A percentile compares a stretch with the other conserved stretches of the same genome.
phyloP scores from a whole-genome alignment of 2,888 invertebrate species.

The Autographa gamma region DNA sequence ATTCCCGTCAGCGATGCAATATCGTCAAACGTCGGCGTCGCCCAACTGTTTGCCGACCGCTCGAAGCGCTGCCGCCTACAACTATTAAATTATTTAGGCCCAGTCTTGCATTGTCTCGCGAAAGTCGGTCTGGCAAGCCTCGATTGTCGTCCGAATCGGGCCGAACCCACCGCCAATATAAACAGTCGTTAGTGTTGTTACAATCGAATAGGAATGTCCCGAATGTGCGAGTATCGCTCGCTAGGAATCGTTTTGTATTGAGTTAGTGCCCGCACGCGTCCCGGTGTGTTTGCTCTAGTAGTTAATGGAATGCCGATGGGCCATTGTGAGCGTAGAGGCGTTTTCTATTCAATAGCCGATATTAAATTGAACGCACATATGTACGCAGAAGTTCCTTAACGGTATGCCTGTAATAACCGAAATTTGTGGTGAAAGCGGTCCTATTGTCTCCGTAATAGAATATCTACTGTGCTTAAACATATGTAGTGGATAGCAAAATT shows the following conservation, averaged over 20 bases:
- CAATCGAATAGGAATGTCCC: conserved; percentile 71
- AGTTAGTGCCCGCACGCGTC: conserved; percentile 80
- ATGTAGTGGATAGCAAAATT: conserved; percentile 37
- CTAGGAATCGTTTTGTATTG: conserved; percentile 81
- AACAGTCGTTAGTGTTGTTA: conserved; percentile 84
- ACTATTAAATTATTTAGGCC: conserved; percentile 87
- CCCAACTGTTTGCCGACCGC: conserved; percentile 78
- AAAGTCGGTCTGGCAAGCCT: conserved; percentile 71
- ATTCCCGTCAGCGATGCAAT: conserved; percentile 50
- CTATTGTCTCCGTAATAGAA: conserved; percentile 50
- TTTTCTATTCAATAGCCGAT: conserved; percentile 81
- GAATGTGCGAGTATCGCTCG: conserved; percentile 78
- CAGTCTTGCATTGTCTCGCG: conserved; percentile 85
- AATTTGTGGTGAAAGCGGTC: conserved; percentile 60
- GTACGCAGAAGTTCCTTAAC: conserved; percentile 71
- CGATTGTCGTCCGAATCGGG: conserved; percentile 64
- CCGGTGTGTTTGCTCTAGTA: conserved; percentile 83
- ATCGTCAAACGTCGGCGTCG: conserved; percentile 49
- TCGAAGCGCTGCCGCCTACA: conserved; percentile 72
- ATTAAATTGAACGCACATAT: conserved; percentile 77
- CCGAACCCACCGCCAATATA: conserved; percentile 76
- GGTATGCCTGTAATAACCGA: conserved; percentile 68
- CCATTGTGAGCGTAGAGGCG: conserved; percentile 81
- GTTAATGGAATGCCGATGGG: conserved; percentile 87
- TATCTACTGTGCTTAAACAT: conserved; percentile 29